Percentiles rank a stretch among this genome's conserved stretches.
Conservation (phyloP, 1,140 invertebrate species). For the Grapholita molesta region DNA sequence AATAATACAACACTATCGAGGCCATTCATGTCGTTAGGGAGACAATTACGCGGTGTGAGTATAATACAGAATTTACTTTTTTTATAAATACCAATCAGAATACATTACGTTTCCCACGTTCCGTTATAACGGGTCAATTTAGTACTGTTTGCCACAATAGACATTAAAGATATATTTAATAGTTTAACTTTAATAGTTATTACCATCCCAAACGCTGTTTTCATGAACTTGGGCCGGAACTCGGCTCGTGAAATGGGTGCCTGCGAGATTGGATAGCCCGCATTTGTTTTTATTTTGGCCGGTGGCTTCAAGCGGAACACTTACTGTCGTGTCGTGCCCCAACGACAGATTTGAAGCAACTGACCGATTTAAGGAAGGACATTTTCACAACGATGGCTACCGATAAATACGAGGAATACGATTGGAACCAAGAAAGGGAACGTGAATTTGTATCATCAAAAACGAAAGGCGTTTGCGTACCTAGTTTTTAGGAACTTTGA, state of each 20-base stretch:
- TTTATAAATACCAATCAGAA: no score
- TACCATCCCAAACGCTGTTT: background rate
- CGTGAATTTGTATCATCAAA: background rate
- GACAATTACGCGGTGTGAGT: no score
- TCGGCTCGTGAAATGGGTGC: background rate
- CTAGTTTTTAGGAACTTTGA: background rate
- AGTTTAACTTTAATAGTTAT: no score
- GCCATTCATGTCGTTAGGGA: no score
- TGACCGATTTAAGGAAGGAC: background rate
- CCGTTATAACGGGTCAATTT: no score
- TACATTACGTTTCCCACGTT: no score
- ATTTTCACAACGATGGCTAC: background rate
- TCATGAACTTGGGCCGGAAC: background rate
- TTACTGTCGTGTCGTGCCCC: background rate
- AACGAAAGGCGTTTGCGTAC: background rate
- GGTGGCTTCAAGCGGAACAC: background rate
- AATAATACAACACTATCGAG: no score
- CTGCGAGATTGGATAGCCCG: constrained; percentile 12
- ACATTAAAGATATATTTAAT: no score
- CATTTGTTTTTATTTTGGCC: constrained; percentile 14
- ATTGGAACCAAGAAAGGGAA: background rate
- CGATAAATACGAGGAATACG: background rate
- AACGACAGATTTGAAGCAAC: background rate
- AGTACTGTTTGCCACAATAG: no score
- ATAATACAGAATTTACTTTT: no score